Percentiles rank a stretch among this genome's conserved stretches.
Conservation (phyloP, 2,797 vertebrate genomes). For the Myripristis murdjan region DNA sequence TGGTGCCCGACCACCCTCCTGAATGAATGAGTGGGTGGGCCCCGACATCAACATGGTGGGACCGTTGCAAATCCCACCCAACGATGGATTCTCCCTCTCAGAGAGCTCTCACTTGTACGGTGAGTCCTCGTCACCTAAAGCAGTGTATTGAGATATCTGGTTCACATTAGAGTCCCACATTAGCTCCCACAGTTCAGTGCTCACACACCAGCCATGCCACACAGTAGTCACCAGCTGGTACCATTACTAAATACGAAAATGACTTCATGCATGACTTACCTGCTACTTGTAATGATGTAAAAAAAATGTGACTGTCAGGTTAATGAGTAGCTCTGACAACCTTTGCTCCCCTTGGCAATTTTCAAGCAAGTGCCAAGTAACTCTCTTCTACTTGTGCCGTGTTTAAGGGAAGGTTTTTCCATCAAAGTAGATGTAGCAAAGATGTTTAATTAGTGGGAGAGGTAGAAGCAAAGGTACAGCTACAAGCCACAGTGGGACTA, state of each 20-base stretch:
- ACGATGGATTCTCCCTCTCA: conserved; percentile 91
- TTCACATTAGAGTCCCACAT: neutral
- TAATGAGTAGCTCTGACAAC: conserved; percentile 86
- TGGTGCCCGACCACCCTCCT: conserved; percentile 60
- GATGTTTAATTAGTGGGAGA: conserved; percentile 22
- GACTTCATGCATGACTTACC: conserved; percentile 32
- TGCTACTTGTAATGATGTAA: conserved; percentile 73
- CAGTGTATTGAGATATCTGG: neutral
- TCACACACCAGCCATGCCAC: conserved; percentile 1
- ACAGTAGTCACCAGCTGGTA: conserved; percentile 51
- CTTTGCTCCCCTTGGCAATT: conserved; percentile 83
- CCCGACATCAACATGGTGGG: conserved; percentile 92
- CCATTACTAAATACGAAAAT: conserved; percentile 34
- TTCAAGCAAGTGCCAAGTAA: conserved; percentile 66
- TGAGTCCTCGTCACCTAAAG: conserved; percentile 78
- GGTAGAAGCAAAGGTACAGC: conserved; percentile 13
- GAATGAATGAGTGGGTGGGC: conserved; percentile 90
- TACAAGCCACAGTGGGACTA: conserved; percentile 6
- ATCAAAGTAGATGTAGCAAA: conserved; percentile 41
- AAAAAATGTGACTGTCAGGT: conserved; percentile 73
- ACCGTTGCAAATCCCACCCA: conserved; percentile 88
- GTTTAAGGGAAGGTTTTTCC: conserved; percentile 26
- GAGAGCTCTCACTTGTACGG: conserved; percentile 92
- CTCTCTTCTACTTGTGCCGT: conserved; percentile 32
- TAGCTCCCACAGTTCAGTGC: too few relatives aligned